A percentile compares a stretch with the other conserved stretches of the same genome.
These are phyloP conservation scores for Craseonycteris thonglongyai DNA, from an alignment of 2,113 vertebrate genomes.

Conservation along the genomic window DNA sequence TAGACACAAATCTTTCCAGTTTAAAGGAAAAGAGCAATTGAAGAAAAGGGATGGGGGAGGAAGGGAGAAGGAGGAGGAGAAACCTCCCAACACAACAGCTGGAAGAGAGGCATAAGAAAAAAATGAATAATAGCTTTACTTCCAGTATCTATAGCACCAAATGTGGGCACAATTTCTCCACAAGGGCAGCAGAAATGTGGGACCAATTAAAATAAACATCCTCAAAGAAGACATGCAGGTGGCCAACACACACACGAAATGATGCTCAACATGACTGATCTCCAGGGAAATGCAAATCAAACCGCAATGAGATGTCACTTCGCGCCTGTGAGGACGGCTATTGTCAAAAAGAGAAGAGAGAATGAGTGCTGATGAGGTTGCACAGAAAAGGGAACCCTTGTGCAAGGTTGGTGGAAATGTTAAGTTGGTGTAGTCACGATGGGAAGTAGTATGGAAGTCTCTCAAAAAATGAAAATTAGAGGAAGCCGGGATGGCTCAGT, in stretches of 20 bases:
- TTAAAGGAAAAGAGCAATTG: background rate
- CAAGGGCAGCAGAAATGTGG: background rate
- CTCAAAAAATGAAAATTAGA: background rate
- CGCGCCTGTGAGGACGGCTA: background rate
- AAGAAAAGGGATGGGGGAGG: background rate
- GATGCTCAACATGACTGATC: background rate
- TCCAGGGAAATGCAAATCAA: background rate
- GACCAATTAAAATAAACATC: background rate
- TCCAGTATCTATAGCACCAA: accelerated
- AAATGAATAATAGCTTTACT: background rate
- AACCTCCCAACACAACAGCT: background rate
- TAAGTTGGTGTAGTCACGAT: background rate
- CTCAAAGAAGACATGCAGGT: background rate
- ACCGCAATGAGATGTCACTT: background rate
- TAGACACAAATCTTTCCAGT: background rate
- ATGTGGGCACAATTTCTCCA: background rate
- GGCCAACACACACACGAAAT: background rate
- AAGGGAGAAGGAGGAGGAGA: too few relatives aligned
- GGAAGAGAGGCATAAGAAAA: background rate
- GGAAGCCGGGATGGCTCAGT: too few relatives aligned
- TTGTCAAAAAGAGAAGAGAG: background rate
- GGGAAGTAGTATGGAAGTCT: background rate
- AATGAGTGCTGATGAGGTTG: too few relatives aligned
- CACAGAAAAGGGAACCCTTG: background rate
- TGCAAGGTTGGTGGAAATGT: background rate